A percentile compares a stretch with the other conserved stretches of the same genome.
Evolutionary conservation across 2,797 vertebrate species (phyloP).

Genomic region (Heliangelus exortis): DNA sequence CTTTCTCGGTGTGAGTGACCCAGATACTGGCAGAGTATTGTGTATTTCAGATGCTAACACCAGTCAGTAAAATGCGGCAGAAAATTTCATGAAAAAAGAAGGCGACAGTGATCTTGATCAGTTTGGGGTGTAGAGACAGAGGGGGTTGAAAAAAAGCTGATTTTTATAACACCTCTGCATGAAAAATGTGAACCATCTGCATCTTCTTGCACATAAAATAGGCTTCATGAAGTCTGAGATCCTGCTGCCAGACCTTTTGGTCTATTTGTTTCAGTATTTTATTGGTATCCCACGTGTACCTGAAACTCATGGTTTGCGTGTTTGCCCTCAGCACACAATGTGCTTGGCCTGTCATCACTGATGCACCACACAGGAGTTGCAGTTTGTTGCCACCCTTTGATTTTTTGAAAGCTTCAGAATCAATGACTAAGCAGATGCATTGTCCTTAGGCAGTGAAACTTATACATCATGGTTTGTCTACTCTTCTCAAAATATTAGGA

Average conservation of each 20-base stretch:
- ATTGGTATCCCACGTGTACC: neutral
- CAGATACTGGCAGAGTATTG: conserved; percentile 6
- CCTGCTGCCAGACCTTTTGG: neutral
- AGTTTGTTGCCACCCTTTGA: neutral
- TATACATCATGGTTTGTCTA: neutral
- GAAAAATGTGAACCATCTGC: neutral
- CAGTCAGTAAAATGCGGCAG: neutral
- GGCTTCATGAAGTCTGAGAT: neutral
- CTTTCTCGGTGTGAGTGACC: conserved; percentile 5
- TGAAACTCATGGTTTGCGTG: neutral
- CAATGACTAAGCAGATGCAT: neutral
- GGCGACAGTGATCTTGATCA: neutral
- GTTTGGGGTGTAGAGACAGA: neutral
- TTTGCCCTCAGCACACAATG: neutral
- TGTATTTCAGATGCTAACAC: neutral
- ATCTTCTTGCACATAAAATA: neutral
- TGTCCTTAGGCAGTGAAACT: neutral
- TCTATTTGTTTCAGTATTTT: neutral
- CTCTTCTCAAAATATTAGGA: neutral
- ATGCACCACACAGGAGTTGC: neutral
- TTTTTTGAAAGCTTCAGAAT: neutral
- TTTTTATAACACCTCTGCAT: neutral
- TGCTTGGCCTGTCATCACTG: neutral
- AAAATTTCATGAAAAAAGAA: neutral
- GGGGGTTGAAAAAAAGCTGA: neutral